These are phyloP conservation scores for Scartelaos histophorus DNA, from an alignment of 2,113 vertebrate species.

Conservation along the genomic window DNA sequence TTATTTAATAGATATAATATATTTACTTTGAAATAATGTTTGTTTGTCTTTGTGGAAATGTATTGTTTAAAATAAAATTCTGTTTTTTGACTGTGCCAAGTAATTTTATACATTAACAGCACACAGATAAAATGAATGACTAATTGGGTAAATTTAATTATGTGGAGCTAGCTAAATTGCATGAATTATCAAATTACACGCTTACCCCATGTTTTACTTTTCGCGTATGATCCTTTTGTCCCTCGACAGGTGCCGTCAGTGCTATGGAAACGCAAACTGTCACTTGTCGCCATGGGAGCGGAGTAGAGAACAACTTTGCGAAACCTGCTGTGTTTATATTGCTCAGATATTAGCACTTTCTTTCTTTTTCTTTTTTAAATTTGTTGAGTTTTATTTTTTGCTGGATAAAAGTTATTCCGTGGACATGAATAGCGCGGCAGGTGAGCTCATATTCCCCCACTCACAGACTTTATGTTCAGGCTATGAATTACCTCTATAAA, in stretches of 20 bases:
- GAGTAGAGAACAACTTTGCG: neutral
- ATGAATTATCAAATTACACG: too few species aligned
- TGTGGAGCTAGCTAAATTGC: too few species aligned
- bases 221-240: slow-evolving; percentile 15
- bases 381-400: neutral
- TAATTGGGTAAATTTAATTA: neutral
- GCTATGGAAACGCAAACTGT: slow-evolving; percentile 15
- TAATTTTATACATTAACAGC: neutral
- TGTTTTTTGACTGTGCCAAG: neutral
- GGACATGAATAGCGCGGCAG: neutral
- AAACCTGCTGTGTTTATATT: neutral
- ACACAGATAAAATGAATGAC: neutral
- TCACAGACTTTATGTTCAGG: too few species aligned
- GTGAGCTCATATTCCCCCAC: neutral
- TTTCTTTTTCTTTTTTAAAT: neutral
- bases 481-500: too few species aligned
- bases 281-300: slow-evolving; percentile 27
- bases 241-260: slow-evolving; percentile 43
- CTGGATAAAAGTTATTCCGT: neutral
- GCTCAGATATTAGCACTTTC: neutral
- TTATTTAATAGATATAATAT: slow-evolving; percentile 82
- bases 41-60: slow-evolving; percentile 39
- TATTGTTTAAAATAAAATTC: slow-evolving; percentile 33
- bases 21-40: slow-evolving; percentile 70
- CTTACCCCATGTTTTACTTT: neutral